Evolutionary conservation across 1,140 invertebrate genomes (phyloP).

Genomic region (Caenorhabditis tropicalis): DNA sequence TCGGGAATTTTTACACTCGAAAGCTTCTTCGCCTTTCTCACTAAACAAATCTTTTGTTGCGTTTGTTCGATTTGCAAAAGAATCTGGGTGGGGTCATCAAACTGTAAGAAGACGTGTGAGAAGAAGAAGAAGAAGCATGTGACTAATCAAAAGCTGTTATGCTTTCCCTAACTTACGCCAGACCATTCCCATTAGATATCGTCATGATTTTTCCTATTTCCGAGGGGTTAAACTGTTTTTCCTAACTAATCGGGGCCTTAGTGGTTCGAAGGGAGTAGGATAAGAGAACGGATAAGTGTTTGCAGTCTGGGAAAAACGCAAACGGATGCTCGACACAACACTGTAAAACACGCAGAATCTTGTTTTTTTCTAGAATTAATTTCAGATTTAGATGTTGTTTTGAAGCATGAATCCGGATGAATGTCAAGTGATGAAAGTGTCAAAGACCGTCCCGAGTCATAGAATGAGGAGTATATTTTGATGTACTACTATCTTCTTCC

Average conservation of each 20-base stretch:
- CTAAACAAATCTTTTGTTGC: constrained; percentile 6
- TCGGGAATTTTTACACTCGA: constrained; percentile 33
- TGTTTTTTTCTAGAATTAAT: too few relatives aligned
- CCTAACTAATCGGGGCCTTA: background rate
- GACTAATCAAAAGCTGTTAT: constrained; percentile 34
- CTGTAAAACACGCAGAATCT: too few relatives aligned
- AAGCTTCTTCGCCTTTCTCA: background rate
- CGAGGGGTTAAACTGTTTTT: background rate
- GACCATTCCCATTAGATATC: background rate
- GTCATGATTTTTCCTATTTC: background rate
- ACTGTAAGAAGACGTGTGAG: constrained; percentile 3
- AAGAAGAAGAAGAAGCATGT: constrained; percentile 18
- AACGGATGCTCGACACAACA: too few relatives aligned
- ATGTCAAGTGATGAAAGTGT: background rate
- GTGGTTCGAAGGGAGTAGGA: background rate
- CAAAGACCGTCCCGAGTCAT: background rate
- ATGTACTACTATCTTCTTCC: background rate
- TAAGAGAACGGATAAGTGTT: background rate
- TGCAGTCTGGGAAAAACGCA: too few relatives aligned
- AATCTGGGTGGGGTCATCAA: constrained; percentile 30
- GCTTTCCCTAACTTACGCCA: background rate
- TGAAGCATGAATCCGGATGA: background rate
- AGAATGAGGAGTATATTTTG: background rate
- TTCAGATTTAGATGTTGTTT: background rate
- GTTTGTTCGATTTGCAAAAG: background rate